Evolutionary conservation across 2,888 invertebrate genomes (phyloP), one percentile per base, ranked within the genome.

Genomic region (Byasa hedistus): DNA sequence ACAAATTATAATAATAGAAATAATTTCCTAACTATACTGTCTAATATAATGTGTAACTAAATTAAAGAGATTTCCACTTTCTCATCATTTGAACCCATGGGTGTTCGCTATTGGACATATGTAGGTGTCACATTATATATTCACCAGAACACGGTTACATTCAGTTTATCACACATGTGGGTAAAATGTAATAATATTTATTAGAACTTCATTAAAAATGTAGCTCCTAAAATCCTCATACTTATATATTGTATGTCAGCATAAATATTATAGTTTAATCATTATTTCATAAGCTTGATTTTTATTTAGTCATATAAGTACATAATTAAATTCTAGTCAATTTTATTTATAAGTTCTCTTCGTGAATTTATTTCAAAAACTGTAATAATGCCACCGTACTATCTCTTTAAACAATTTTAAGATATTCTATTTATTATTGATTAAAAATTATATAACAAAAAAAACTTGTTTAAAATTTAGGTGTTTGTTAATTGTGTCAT

Each of bases 321-420:
- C 79, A 77, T 79, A 75, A 78, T 78, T 79, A 76, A 70, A 79
- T 79, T 87, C 87, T 89, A 89, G 88, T 89, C 89, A 89, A 87
- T 87, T 86, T 85, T 70, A 75, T 71, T 68, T 63, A 66, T 72
- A 72, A 57, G 58, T 62, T 55, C 69, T 62, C 65, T 66, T 64
- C 27, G 39, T 65, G 22, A 56, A 56, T 64, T 63, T 66, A 66
- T 65, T 69, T 66, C 62, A 60, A 57, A 48, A 65, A 36, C 23
- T 60, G 39, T 66, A 61, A 57, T 66, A 66, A 48, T 61, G 61
- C 60, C 60, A 65, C 57, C 52, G 22, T 57, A 48, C 57, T 52
- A 36, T 61, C 24, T 22, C 32, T 65, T 65, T 44, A 60, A 60
- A 57, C 19, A 17, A 65, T 61, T 62, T 52, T 57, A 22, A 65